Conservation (phyloP, 2,113 vertebrate species). For the Pedionomus torquatus region DNA sequence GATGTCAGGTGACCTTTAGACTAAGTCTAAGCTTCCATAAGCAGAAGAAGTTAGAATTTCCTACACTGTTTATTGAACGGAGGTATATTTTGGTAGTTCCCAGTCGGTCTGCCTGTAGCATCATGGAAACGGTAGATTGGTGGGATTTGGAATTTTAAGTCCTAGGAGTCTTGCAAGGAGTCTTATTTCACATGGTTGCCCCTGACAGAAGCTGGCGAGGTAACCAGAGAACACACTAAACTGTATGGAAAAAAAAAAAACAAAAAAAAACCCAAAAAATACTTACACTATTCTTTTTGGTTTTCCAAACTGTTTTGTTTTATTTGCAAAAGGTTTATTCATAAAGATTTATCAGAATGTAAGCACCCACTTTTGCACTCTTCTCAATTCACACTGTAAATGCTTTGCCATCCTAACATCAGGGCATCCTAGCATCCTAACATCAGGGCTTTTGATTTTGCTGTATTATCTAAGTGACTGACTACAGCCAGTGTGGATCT, state of each 20-base stretch:
- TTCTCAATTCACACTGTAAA: fast-evolving
- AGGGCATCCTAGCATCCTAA: background rate
- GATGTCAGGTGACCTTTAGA: background rate
- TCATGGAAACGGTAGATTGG: background rate
- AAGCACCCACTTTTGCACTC: background rate
- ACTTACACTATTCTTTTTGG: background rate
- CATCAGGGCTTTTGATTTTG: background rate
- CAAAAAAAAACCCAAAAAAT: too few species aligned
- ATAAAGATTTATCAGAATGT: background rate
- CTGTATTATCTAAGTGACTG: background rate
- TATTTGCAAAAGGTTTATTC: background rate
- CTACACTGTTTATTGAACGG: background rate
- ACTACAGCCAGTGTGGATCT: background rate
- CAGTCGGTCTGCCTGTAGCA: background rate
- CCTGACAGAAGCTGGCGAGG: background rate
- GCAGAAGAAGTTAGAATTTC: background rate
- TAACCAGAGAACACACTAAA: background rate
- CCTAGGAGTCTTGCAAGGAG: background rate
- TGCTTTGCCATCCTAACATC: background rate
- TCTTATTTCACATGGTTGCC: background rate
- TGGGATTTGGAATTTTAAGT: background rate
- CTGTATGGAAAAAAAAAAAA: background rate
- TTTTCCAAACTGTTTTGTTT: background rate
- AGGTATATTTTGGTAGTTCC: background rate
- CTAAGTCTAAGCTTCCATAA: background rate